Evolutionary conservation across 2,113 vertebrate genomes (phyloP).

Genomic region (Coracopsis vasa): DNA sequence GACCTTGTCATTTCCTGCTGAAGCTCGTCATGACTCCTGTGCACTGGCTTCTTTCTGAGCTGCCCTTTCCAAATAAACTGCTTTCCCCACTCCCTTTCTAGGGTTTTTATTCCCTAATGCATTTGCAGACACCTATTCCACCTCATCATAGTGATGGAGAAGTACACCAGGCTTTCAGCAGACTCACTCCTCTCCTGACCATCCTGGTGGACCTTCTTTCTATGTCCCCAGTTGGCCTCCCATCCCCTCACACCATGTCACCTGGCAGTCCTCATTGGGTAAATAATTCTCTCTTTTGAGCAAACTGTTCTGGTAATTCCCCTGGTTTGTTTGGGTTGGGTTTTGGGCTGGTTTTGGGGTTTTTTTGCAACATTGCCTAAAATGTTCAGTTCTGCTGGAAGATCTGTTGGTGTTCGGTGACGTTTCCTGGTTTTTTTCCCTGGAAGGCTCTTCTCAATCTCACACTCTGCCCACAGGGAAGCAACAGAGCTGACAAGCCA

Average conservation of each 20-base stretch:
- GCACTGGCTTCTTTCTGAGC: background rate
- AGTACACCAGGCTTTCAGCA: background rate
- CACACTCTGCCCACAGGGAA: background rate
- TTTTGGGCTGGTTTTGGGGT: background rate
- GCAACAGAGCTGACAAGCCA: background rate
- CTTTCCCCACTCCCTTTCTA: background rate
- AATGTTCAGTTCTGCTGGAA: background rate
- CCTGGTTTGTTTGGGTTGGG: background rate
- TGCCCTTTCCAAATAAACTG: background rate
- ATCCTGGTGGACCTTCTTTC: background rate
- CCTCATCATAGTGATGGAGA: background rate
- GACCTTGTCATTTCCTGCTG: background rate
- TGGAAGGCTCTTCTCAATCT: slow-evolving; percentile 49
- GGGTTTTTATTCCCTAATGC: background rate
- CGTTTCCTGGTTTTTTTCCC: slow-evolving; percentile 49
- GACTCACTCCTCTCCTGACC: background rate
- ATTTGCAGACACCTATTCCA: background rate
- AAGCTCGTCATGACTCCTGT: background rate
- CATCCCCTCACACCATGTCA: background rate
- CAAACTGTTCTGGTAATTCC: background rate
- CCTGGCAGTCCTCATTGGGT: background rate
- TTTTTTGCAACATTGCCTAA: background rate
- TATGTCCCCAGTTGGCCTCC: background rate
- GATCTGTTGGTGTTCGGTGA: background rate
- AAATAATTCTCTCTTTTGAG: background rate